These are phyloP conservation scores for Dicyrtoma fusca DNA, from an alignment of 2,888 invertebrate species.

Conservation along the genomic window DNA sequence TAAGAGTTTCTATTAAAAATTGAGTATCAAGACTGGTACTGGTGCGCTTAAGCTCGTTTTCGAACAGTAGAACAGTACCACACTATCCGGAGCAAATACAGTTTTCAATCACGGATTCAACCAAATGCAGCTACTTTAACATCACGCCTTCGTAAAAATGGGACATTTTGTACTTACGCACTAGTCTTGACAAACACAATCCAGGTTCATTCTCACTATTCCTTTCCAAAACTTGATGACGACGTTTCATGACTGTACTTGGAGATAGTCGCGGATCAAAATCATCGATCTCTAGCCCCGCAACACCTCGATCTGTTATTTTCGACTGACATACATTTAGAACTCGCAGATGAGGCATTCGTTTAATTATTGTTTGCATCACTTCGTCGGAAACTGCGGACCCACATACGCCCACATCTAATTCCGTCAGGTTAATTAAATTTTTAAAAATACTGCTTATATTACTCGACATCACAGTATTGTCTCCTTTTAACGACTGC, in stretches of 20 bases:
- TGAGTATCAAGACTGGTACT: too few species aligned
- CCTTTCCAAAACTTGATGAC: slow-evolving; percentile 19
- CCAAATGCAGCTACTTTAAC: too few species aligned
- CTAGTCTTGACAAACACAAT: slow-evolving; percentile 19
- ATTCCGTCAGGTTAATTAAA: slow-evolving; percentile 16
- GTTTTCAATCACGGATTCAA: too few species aligned
- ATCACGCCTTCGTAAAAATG: too few species aligned
- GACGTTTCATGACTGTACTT: background rate
- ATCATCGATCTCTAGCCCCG: slow-evolving; percentile 40
- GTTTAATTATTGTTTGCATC: slow-evolving; percentile 32
- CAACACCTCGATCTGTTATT: slow-evolving; percentile 39
- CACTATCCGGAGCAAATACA: too few species aligned
- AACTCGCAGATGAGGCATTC: slow-evolving; percentile 16
- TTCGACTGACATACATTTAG: slow-evolving; percentile 33
- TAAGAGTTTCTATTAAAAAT: too few species aligned
- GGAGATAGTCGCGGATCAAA: slow-evolving; percentile 34
- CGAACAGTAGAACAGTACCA: too few species aligned
- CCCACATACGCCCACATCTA: slow-evolving; percentile 37
- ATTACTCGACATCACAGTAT: background rate
- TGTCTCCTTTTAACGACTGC: background rate
- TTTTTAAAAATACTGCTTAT: slow-evolving; percentile 11
- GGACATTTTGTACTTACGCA: slow-evolving; percentile 27
- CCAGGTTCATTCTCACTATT: slow-evolving; percentile 26
- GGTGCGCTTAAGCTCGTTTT: too few species aligned
- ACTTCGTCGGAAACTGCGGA: slow-evolving; percentile 34